Evolutionary conservation across 2,797 vertebrate genomes (phyloP).

Genomic region (Kryptopterus vitreolus): DNA sequence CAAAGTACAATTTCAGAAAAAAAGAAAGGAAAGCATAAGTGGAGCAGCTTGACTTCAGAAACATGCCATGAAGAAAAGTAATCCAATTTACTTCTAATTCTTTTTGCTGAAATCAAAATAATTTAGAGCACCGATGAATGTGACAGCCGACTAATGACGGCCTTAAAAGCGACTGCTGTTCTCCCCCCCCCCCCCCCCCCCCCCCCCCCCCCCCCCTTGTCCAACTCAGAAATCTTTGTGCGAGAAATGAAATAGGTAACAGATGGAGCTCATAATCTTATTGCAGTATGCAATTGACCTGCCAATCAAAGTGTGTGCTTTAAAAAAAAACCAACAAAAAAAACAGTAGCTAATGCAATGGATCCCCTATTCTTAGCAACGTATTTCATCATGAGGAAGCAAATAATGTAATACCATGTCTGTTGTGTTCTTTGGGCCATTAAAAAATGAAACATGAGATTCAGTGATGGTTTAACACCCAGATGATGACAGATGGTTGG

Average conservation of each 20-base stretch:
- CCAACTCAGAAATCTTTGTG: background rate
- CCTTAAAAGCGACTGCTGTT: constrained; percentile 21
- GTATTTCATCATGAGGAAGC: background rate
- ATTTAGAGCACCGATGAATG: background rate
- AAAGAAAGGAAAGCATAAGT: constrained; percentile 9
- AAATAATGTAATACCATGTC: constrained; percentile 1
- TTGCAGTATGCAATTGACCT: constrained; percentile 27
- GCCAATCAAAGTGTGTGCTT: constrained; percentile 25
- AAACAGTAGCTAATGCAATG: constrained; percentile 14
- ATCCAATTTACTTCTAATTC: background rate
- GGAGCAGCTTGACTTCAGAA: constrained; percentile 4
- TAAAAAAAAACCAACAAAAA: constrained; percentile 23
- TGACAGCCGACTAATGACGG: constrained; percentile 5
- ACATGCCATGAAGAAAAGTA: constrained; percentile 23
- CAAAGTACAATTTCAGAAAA: constrained; percentile 18
- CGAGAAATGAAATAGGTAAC: constrained; percentile 15
- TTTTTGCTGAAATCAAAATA: constrained; percentile 14
- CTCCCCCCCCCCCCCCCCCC: no score
- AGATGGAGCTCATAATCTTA: constrained; percentile 28
- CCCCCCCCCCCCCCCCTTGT: no score
- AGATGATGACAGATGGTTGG: constrained; percentile 15
- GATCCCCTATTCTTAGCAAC: constrained; percentile 13
- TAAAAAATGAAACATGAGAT: background rate
- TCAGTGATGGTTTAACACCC: constrained; percentile 5
- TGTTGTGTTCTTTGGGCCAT: constrained; percentile 8